Base-by-base conservation (phyloP, 2,888 invertebrate genomes). In the Osmoderma eremita region DNA sequence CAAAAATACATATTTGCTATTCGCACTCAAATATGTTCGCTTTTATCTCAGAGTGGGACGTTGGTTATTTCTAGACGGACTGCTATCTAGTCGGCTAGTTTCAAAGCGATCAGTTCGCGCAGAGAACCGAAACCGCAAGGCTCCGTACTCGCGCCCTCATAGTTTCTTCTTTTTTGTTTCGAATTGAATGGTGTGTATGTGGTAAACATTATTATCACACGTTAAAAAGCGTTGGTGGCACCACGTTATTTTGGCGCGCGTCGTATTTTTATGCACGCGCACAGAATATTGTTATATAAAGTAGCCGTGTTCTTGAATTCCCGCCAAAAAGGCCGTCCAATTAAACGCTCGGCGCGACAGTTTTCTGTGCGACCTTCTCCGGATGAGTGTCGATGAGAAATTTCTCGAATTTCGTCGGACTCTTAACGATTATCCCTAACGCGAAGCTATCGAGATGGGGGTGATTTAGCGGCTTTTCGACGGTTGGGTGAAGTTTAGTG, bases 11-110 rank as follows among this genome's bases (percentile, higher is more conserved):
- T 50, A 65, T 67, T 70, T 67, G 63, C 70, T 41, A 20, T 48
- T 3, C 6, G 10, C 18, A 15, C 30, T 3, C 30, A 30, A 30
- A 30, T 56, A 22, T 22, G 4, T 45, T 13, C 45, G 24, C 24
- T 63, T 67, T 50, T 22, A 48, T 53, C 67, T 65, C 56, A 65
- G 69, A 71, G 72, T 72, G 73, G 73, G 73, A 73, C 58, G 68
- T 10, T 30, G 54, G 69, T 63, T 73, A 73, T 73, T 72, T 71
- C 70, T 72, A 69, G 71, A 67, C 66, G 30, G 2, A 53, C 65
- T 69, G 48, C 69, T 69, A 64, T 69, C 69, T 67, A 20, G n/a
- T 6, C 30, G 30, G 13, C 22, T 22, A 41, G 13, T 39, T 41
- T 39, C 22, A 13, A 10, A 30, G 30, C 56, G 58, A 30, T 17